These are phyloP conservation scores for Phortica okadai DNA, from an alignment of 2,888 invertebrate species.

Conservation along the genomic window DNA sequence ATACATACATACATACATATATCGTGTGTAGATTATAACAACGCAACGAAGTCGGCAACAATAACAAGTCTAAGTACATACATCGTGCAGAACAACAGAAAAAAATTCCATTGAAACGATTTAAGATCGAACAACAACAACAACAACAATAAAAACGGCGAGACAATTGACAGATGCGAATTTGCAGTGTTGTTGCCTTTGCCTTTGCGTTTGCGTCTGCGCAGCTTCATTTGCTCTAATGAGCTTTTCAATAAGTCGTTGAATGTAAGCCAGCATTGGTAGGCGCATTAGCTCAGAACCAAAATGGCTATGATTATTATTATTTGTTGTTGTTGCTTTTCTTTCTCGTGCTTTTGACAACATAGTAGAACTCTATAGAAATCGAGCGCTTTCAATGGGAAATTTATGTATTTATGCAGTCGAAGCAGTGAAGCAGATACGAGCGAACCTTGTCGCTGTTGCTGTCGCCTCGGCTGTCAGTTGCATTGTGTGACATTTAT, in stretches of 20 bases:
- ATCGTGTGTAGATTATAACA: neutral
- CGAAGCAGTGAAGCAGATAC: conserved; percentile 36
- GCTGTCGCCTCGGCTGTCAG: conserved; percentile 51
- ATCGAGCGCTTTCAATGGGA: conserved; percentile 44
- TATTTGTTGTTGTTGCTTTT: neutral
- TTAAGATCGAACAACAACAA: neutral
- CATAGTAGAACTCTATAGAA: neutral
- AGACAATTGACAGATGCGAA: conserved; percentile 28
- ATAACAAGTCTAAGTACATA: conserved; percentile 20
- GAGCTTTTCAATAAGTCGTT: conserved; percentile 15
- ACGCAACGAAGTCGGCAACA: conserved; percentile 6
- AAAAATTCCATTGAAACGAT: neutral
- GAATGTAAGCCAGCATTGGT: neutral
- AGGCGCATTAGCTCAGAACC: neutral
- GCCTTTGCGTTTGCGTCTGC: neutral
- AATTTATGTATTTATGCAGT: conserved; percentile 72
- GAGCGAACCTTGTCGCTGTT: conserved; percentile 6
- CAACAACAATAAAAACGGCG: neutral
- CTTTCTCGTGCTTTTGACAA: neutral
- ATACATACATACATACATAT: neutral
- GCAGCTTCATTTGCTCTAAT: conserved; percentile 24
- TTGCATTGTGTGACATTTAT: conserved; percentile 51
- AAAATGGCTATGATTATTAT: neutral
- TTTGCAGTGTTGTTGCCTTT: neutral
- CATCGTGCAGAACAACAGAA: neutral